Evolutionary conservation across 1,140 invertebrate species (phyloP), one percentile per base, ranked within the genome.

Genomic region (Neoseiulus cucumeris): DNA sequence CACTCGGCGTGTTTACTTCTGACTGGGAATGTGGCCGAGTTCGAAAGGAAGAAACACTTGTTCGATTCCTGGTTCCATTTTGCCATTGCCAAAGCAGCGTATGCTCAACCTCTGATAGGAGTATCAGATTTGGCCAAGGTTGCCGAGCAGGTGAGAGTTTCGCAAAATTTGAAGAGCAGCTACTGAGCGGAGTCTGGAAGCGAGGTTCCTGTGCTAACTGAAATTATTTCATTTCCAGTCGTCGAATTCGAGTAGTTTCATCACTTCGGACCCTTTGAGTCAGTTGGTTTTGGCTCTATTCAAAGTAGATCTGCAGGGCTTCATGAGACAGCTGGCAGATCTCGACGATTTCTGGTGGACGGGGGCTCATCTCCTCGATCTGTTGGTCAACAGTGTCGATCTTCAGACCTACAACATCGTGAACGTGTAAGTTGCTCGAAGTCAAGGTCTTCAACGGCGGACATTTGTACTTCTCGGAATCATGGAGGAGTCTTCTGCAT

Each of bases 61-160:
- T 59, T 25, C 33, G 51, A 59, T 59, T 59, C 51, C 12, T 59
- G 51, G 51, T 59, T 59, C 22, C 51, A 59, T 6, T 59, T 59
- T 9, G 51, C 33, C 22, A 33, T 59, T 25, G 33, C 51, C 25
- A 59, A 59, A 25, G 51, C 51, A 1, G 51, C 51, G 17, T 59
- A 59, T 25, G 25, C 51, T 29, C 51, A 59, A 20, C 51, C 51
- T 6, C 22, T 59, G 9, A 6, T 59, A 1, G 33, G 33, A 9
- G 51, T 59, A 1, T 25, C 51, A 2, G 51, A 59, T 33, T 25
- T 59, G 14, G 51, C 51, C 22, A 59, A 59, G 9, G 14, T 59
- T 25, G 51, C 51, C 33, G 51, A 59, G 2, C 25, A 59, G 51
- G 51, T 59, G 14, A 25, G 51, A 18, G n/a, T 39, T 39, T 9